Evolutionary conservation across 1,140 invertebrate genomes (phyloP).

Genomic region (Lasioglossum baleicum): DNA sequence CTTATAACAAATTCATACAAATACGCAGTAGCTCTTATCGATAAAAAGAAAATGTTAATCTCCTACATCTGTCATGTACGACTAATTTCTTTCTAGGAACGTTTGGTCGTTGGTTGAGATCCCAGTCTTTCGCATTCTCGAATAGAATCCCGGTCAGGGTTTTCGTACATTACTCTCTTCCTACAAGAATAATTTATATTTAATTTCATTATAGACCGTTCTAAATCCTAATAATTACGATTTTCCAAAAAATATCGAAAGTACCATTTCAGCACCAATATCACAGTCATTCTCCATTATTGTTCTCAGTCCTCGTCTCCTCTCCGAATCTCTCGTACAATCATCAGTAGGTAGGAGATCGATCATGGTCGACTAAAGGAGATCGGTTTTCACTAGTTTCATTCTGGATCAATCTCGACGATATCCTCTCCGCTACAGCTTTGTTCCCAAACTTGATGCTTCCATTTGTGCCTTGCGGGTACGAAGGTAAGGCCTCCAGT

Average conservation of each 20-base stretch:
- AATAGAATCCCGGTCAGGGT: neutral
- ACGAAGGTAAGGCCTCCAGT: conserved; percentile 74
- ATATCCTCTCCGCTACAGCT: conserved; percentile 16
- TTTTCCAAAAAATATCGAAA: neutral
- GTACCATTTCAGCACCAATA: neutral
- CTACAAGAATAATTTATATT: too few relatives aligned
- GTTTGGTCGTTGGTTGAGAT: neutral
- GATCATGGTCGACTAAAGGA: conserved; percentile 12
- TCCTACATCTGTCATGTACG: too few relatives aligned
- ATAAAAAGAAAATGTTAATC: too few relatives aligned
- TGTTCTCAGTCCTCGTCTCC: neutral
- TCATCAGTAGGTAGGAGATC: conserved; percentile 43
- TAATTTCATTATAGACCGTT: too few relatives aligned
- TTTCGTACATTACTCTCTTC: too few relatives aligned
- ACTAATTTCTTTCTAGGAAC: neutral
- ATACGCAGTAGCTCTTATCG: too few relatives aligned
- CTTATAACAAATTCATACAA: too few relatives aligned
- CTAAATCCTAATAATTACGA: too few relatives aligned
- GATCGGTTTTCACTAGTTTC: conserved; percentile 7
- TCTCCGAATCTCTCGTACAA: neutral
- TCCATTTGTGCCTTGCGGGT: conserved; percentile 45
- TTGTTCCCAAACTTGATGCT: conserved; percentile 8
- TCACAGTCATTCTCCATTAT: neutral
- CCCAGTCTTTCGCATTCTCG: neutral
- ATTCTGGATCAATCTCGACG: conserved; percentile 20